These are phyloP conservation scores for Cepaea hortensis DNA, from an alignment of 2,888 invertebrate species.

Conservation along the genomic window DNA sequence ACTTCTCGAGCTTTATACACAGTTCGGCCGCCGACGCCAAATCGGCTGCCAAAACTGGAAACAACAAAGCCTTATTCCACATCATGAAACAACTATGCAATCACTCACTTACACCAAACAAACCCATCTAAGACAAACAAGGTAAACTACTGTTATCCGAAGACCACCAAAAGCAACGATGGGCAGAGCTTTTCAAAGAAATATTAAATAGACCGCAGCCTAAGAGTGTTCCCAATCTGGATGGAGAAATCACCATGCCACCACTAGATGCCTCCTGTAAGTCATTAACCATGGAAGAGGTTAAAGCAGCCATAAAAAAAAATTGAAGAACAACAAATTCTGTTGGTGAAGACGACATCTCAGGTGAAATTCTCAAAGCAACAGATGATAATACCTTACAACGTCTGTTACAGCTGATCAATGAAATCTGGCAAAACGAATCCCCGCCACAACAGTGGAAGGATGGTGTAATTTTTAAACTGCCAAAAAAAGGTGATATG, in stretches of 20 bases:
- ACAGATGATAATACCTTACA: not conserved
- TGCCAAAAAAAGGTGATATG: slow-evolving; percentile 3
- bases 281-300: not conserved
- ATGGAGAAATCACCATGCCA: not conserved
- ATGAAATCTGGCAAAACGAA: slow-evolving; percentile 1
- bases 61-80: not conserved
- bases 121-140: not conserved
- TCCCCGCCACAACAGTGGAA: slow-evolving; percentile 10
- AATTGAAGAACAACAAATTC: not conserved
- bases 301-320: not conserved
- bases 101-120: not conserved
- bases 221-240: not conserved
- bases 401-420: not conserved
- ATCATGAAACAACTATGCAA: not conserved
- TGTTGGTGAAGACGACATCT: not conserved
- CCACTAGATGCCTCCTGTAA: not conserved
- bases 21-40: not conserved
- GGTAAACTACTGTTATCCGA: not conserved
- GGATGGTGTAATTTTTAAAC: too few relatives aligned
- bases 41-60: not conserved
- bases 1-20: not conserved
- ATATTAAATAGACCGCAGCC: not conserved
- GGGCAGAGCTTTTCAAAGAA: not conserved
- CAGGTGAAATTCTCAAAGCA: not conserved
- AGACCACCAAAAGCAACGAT: not conserved